Evolutionary conservation across 2,113 vertebrate species (phyloP).

Genomic region (Corythoichthys haematopterus): DNA sequence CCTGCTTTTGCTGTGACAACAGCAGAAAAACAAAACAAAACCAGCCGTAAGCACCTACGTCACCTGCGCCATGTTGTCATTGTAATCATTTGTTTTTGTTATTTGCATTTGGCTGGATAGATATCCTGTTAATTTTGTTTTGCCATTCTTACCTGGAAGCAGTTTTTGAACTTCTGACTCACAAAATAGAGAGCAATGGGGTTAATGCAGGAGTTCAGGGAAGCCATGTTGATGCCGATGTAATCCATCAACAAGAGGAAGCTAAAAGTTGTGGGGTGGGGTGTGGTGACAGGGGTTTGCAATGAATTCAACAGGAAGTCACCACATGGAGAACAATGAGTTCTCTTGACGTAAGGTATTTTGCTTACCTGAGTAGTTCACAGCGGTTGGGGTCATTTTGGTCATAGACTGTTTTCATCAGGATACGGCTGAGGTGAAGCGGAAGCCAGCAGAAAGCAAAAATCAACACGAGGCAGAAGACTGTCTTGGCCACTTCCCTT

Average conservation of each 20-base stretch:
- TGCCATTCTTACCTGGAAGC: conserved; percentile 78
- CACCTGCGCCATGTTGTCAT: too few species aligned
- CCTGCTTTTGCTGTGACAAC: too few species aligned
- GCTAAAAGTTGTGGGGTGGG: conserved; percentile 44
- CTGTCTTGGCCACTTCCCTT: conserved; percentile 86
- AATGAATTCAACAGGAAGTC: conserved; percentile 38
- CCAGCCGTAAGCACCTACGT: too few species aligned
- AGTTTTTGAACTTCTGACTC: conserved; percentile 91
- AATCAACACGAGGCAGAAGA: conserved; percentile 88
- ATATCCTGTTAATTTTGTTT: neutral
- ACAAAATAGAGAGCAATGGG: conserved; percentile 89
- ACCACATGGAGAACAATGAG: conserved; percentile 40
- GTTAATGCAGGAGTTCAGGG: conserved; percentile 90
- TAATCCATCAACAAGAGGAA: conserved; percentile 91
- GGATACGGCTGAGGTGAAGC: conserved; percentile 85
- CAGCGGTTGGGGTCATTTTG: conserved; percentile 79
- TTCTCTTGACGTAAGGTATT: neutral
- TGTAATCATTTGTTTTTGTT: neutral
- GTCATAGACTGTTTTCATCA: conserved; percentile 85
- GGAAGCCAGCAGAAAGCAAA: conserved; percentile 90
- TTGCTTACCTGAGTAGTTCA: conserved; percentile 81
- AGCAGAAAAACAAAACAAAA: too few species aligned
- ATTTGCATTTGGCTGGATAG: neutral
- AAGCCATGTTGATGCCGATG: conserved; percentile 92
- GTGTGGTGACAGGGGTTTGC: conserved; percentile 19